A percentile compares a stretch with the other conserved stretches of the same genome.
Evolutionary conservation across 2,113 vertebrate genomes (phyloP).

Genomic region (Chroicocephalus ridibundus): DNA sequence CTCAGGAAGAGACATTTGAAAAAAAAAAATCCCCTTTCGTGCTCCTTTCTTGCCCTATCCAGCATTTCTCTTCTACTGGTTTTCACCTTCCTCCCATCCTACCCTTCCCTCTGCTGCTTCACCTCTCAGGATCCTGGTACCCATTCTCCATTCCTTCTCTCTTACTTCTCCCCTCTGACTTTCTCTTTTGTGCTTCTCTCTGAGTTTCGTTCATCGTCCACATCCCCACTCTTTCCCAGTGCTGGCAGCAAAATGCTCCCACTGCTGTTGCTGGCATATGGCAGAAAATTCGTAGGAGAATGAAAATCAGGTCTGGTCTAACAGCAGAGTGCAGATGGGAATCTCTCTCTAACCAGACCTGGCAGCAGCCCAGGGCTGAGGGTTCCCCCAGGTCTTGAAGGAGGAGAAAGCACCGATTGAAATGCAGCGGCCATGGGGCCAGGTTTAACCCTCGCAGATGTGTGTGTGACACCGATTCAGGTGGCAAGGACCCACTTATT

Average conservation of each 20-base stretch:
- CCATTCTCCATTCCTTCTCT: not conserved
- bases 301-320: too few relatives aligned
- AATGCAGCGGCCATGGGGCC: not conserved
- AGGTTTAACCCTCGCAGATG: not conserved
- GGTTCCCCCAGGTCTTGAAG: not conserved
- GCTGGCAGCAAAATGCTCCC: not conserved
- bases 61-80: not conserved
- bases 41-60: not conserved
- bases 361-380: not conserved
- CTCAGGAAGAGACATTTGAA: too few relatives aligned
- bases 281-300: rapidly evolving
- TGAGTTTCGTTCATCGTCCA: not conserved
- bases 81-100: not conserved
- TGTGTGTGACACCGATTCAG: not conserved
- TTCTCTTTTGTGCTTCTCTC: not conserved
- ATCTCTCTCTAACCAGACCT: not conserved
- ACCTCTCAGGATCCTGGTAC: not conserved
- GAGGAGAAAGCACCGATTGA: not conserved
- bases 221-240: not conserved
- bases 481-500: not conserved
- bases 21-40: not conserved
- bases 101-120: not conserved
- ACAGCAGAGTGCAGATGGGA: not conserved
- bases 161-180: not conserved
- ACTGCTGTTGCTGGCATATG: not conserved